These are phyloP conservation scores for Rhamnusium bicolor DNA, from an alignment of 2,888 invertebrate species.

Conservation along the genomic window DNA sequence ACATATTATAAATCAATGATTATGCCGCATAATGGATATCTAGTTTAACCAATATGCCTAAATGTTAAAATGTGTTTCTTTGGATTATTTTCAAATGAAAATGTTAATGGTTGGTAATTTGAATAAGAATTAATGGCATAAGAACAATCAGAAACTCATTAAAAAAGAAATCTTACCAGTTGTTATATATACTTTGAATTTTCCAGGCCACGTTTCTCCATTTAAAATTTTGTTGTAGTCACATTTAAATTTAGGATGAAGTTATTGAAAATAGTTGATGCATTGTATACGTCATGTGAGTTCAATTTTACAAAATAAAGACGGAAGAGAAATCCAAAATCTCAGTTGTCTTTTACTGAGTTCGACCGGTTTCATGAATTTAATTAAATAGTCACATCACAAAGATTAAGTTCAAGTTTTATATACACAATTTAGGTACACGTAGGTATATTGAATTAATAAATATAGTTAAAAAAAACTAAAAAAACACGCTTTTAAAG, in stretches of 20 bases:
- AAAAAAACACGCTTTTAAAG: too few species aligned
- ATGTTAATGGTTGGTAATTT: conserved; percentile 7
- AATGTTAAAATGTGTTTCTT: not conserved
- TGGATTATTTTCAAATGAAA: conserved; percentile 7
- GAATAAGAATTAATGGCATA: not conserved
- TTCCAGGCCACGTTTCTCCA: not conserved
- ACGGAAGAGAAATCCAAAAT: too few species aligned
- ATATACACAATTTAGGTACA: too few species aligned
- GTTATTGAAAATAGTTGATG: not conserved
- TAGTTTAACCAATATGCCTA: not conserved
- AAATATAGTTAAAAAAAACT: too few species aligned
- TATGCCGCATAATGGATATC: not conserved
- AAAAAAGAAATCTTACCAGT: not conserved
- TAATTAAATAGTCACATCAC: too few species aligned
- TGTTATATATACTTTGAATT: not conserved
- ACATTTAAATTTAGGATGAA: not conserved
- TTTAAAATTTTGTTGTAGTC: not conserved
- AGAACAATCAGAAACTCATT: conserved; percentile 13
- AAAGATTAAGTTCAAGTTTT: too few species aligned
- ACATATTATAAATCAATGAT: not conserved
- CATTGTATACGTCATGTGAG: too few species aligned
- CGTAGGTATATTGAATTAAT: too few species aligned
- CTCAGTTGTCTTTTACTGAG: too few species aligned
- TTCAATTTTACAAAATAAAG: too few species aligned
- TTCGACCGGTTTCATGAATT: too few species aligned